phyloP scores from a whole-genome alignment of 2,888 invertebrate genomes.

The Limnephilus rhombicus region DNA sequence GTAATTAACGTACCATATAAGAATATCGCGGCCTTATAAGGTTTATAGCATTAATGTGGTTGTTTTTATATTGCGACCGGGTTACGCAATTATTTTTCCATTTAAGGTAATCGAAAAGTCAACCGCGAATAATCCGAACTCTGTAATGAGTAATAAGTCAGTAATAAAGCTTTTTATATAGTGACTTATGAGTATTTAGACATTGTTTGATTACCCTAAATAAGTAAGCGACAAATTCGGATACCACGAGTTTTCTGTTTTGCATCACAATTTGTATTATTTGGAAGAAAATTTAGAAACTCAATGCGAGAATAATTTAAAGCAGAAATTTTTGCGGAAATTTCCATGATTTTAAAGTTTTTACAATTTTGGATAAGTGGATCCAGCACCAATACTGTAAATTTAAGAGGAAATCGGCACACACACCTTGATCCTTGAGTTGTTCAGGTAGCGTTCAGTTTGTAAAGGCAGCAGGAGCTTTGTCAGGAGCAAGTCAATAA shows the following conservation, averaged over 20 bases:
- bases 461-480: too few relatives aligned
- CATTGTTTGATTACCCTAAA: too few relatives aligned
- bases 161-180: neutral
- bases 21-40: constrained; percentile 5
- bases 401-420: too few relatives aligned
- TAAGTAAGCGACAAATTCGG: neutral
- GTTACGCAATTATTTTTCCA: constrained; percentile 19
- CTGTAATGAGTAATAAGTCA: neutral
- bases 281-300: too few relatives aligned
- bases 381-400: too few relatives aligned
- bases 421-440: too few relatives aligned
- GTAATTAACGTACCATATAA: constrained; percentile 3
- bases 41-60: constrained; percentile 9
- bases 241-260: neutral
- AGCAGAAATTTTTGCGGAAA: neutral
- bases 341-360: neutral
- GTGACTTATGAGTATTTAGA: too few relatives aligned
- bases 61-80: constrained; percentile 25
- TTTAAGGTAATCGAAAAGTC: constrained; percentile 12
- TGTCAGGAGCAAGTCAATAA: too few relatives aligned
- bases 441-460: too few relatives aligned
- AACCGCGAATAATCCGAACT: neutral
- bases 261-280: neutral
- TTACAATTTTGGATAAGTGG: too few relatives aligned
- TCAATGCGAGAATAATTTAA: too few relatives aligned